Base-by-base conservation (phyloP, 1,140 invertebrate species). In the Pseudachorutes palmiensis region DNA sequence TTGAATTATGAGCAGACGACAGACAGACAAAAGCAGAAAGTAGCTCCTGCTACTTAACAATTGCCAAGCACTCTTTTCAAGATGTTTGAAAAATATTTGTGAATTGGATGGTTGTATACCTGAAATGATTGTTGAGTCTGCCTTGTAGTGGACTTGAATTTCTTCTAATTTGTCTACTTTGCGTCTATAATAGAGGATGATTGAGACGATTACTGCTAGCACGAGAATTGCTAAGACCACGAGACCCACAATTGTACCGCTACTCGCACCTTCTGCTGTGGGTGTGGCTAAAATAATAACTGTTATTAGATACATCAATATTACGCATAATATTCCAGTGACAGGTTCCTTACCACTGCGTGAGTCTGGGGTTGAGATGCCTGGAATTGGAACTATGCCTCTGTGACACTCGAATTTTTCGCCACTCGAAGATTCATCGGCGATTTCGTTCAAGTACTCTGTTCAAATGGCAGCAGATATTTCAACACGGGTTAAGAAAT, bases 131-230 rank as follows among this genome's bases (percentile, higher is more conserved):
- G n/a, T 24, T 1, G 89, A 87, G 74, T 92, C 87, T n/a, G 86
- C 87, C n/a, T 85, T 89, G 76, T 94, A 95, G 72, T 92, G 88
- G 1, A 94, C 91, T 78, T 92, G 89, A 26, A 86, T 87, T 79
- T 93, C 90, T 85, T 77, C 94, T 94, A 1, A 94, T 80, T 78
- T 87, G 87, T 28, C 83, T 83, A 5, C 93, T 86, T 64, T 89
- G 80, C 67, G 81, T 60, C 86, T 83, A 80, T 91, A 91, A 77
- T 93, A 91, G 69, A 91, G 78, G 70, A 88, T 82, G 31, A 86
- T 81, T 1, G 81, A 82, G 3, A 85, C 79, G 24, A 88, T 83
- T n/a, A 88, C 78, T n/a, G 87, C 76, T 9, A 84, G 80, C 19
- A 89, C 80, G 32, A 89, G 80, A 51, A 90, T 77, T 55, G 87